Base-by-base conservation (phyloP, 1,140 invertebrate genomes). In the Octopus sinensis region DNA sequence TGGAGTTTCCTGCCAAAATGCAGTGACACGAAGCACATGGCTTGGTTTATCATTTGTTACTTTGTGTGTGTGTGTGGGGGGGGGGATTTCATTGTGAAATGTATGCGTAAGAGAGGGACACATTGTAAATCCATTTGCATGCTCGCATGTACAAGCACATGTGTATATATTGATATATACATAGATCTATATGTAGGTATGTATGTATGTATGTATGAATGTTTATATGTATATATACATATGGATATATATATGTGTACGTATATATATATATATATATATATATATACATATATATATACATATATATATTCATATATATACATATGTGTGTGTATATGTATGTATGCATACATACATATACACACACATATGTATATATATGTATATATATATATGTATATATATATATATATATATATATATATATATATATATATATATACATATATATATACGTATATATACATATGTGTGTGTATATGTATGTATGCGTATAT, bases 361-460 rank as follows among this genome's bases (percentile, higher is more conserved):
- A 62, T 62, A 62, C 17, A 62, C 17, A 62, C 17, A 62, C 17
- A 62, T 62, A 62, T 62, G 17, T 62, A 62, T 62, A 62, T 62
- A 62, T 62, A 62, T 62, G 17, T 62, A 62, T 62, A 62, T 62
- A 62, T 7, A 7, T 7, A 7, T 7, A 7, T 7, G 56, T 62
- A 62, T 62, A 62, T 62, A 62, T 62, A 62, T 62, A 62, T 62
- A 62, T 62, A 62, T 62, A 62, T 62, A 62, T 62, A 62, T 62
- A 62, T 62, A 62, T 62, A 62, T 62, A 62, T 62, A 62, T 62
- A 62, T 62, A 62, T 62, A 62, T 62, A 62, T 62, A 62, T 62
- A 62, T 62, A 62, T 62, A 62, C 17, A 62, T 62, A 62, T 62
- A 62, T 62, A 62, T 62, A 62, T 62, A 62, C 17, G 17, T 62